A percentile compares a stretch with the other conserved stretches of the same genome.
These are phyloP conservation scores for Lampropteryx suffumata DNA, from an alignment of 2,888 invertebrate genomes.

Conservation along the genomic window DNA sequence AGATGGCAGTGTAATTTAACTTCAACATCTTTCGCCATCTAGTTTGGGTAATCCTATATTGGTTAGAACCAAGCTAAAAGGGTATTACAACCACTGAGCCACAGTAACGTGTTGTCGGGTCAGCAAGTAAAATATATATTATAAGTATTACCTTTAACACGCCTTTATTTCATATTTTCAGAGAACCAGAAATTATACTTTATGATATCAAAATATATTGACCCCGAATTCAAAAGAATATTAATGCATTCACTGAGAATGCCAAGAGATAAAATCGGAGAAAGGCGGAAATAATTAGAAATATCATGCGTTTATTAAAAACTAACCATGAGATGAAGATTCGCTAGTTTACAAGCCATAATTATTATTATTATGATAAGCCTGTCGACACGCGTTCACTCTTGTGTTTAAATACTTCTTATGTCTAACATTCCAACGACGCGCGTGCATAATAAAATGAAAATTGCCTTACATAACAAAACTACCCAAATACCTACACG, in stretches of 20 bases:
- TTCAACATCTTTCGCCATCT: no score
- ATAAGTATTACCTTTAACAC: no score
- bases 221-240: not conserved
- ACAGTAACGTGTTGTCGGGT: no score
- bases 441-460: no score
- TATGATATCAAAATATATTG: not conserved
- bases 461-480: no score
- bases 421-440: no score
- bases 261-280: constrained; percentile 26
- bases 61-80: no score
- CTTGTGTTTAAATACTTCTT: not conserved
- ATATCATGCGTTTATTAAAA: constrained; percentile 16
- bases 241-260: constrained; percentile 3
- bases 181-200: not conserved
- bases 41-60: no score
- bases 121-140: no score
- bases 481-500: no score
- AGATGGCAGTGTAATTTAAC: no score
- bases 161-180: not conserved
- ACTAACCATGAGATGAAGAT: constrained; percentile 22
- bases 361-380: constrained; percentile 39
- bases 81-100: no score
- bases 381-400: constrained; percentile 32
- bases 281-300: constrained; percentile 25
- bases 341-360: constrained; percentile 29